Evolutionary conservation across 2,113 vertebrate species (phyloP).

Genomic region (Cochlearius cochlearius): DNA sequence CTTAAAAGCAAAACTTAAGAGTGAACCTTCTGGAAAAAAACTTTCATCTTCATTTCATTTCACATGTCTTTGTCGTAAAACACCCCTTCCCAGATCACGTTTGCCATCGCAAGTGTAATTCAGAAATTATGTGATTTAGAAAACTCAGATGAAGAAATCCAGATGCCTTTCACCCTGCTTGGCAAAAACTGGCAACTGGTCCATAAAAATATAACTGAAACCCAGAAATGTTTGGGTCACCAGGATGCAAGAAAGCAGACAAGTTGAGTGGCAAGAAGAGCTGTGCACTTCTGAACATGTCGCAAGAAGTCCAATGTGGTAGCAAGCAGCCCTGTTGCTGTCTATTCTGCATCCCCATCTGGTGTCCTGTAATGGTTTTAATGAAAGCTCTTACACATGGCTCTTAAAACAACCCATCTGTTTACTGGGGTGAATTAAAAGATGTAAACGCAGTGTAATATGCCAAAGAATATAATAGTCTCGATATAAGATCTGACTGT

Average conservation of each 20-base stretch:
- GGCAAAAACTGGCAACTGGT: background rate
- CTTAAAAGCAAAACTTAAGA: background rate
- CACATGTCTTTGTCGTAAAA: background rate
- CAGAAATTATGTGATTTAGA: background rate
- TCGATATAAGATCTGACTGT: constrained; percentile 66
- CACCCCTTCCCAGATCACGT: background rate
- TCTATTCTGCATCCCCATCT: constrained; percentile 63
- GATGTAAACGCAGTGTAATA: constrained; percentile 74
- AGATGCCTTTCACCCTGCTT: background rate
- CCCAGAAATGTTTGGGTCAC: background rate
- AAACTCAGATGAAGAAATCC: background rate
- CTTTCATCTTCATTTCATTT: background rate
- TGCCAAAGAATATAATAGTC: constrained; percentile 70
- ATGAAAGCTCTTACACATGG: constrained; percentile 47
- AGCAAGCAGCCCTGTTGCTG: constrained; percentile 39
- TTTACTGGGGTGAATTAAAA: constrained; percentile 70
- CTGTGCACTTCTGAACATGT: background rate
- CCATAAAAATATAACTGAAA: background rate
- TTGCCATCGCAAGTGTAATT: background rate
- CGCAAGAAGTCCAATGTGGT: constrained; percentile 29
- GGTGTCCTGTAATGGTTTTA: constrained; percentile 57
- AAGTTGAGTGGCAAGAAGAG: background rate
- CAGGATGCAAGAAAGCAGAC: background rate
- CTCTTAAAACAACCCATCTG: constrained; percentile 64
- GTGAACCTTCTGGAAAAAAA: background rate